Evolutionary conservation across 1,140 invertebrate species (phyloP).

Genomic region (Diploscapter pachys): DNA sequence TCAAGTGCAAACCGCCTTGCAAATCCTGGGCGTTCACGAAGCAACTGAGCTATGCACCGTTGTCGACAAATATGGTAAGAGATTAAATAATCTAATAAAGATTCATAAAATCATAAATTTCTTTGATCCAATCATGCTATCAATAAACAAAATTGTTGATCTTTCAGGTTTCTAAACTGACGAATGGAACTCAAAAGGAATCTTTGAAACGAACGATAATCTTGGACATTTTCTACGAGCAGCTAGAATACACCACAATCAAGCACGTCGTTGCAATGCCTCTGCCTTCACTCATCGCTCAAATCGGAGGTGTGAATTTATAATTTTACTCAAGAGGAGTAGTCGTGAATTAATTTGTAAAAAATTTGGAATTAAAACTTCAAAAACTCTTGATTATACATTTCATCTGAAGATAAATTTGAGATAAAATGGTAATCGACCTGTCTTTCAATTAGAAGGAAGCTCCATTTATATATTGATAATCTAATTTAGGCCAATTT

Average conservation of each 20-base stretch:
- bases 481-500: slow-evolving; percentile 43
- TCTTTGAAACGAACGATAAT: too few species aligned
- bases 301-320: slow-evolving; percentile 43
- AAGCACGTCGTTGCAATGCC: slow-evolving; percentile 49
- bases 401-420: too few species aligned
- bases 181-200: too few species aligned
- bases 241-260: slow-evolving; percentile 48
- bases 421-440: too few species aligned
- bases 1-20: slow-evolving; percentile 43
- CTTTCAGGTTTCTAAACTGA: too few species aligned
- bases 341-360: background rate
- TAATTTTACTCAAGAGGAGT: slow-evolving; percentile 3
- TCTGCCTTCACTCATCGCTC: slow-evolving; percentile 44
- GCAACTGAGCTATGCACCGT: slow-evolving; percentile 46
- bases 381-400: slow-evolving; percentile 1
- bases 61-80: too few species aligned
- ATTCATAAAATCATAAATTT: too few species aligned
- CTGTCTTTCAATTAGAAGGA: too few species aligned
- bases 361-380: background rate
- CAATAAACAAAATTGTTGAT: too few species aligned
- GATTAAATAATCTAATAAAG: too few species aligned
- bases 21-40: slow-evolving; percentile 46
- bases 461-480: too few species aligned
- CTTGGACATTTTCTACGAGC: slow-evolving; percentile 35
- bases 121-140: too few species aligned